These are phyloP conservation scores for Lepidocolaptes lacrymiger DNA, from an alignment of 2,797 vertebrate genomes.

Conservation along the genomic window DNA sequence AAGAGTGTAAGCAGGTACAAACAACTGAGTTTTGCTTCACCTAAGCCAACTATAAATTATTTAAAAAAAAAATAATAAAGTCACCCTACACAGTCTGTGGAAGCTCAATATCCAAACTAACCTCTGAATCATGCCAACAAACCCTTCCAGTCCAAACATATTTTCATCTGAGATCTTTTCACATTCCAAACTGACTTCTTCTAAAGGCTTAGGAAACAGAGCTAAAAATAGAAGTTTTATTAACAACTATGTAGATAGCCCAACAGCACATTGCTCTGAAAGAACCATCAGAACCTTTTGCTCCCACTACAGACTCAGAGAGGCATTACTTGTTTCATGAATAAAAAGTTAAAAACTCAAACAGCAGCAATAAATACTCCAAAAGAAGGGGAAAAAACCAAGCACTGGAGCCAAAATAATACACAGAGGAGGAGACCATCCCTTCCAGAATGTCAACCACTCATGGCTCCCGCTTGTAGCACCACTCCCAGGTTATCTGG, in stretches of 20 bases:
- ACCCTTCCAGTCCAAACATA: not conserved
- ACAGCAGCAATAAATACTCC: not conserved
- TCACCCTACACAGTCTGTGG: not conserved
- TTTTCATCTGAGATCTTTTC: not conserved
- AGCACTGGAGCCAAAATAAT: not conserved
- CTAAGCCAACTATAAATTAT: not conserved
- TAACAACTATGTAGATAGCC: not conserved
- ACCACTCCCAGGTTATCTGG: not conserved
- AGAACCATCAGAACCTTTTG: not conserved
- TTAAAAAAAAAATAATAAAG: not conserved
- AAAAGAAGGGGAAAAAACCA: accelerated
- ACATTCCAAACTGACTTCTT: not conserved
- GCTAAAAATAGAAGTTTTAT: not conserved
- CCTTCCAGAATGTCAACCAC: not conserved
- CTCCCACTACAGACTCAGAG: not conserved
- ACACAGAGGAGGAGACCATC: not conserved
- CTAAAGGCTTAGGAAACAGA: not conserved
- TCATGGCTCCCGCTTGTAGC: not conserved
- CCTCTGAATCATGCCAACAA: not conserved
- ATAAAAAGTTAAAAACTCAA: not conserved
- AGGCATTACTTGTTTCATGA: not conserved
- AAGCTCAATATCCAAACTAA: not conserved
- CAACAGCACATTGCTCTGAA: not conserved
- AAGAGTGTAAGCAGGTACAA: not conserved
- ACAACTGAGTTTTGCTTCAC: not conserved